Evolutionary conservation across 1,140 invertebrate species (phyloP).

Genomic region (Calycopis cecrops): DNA sequence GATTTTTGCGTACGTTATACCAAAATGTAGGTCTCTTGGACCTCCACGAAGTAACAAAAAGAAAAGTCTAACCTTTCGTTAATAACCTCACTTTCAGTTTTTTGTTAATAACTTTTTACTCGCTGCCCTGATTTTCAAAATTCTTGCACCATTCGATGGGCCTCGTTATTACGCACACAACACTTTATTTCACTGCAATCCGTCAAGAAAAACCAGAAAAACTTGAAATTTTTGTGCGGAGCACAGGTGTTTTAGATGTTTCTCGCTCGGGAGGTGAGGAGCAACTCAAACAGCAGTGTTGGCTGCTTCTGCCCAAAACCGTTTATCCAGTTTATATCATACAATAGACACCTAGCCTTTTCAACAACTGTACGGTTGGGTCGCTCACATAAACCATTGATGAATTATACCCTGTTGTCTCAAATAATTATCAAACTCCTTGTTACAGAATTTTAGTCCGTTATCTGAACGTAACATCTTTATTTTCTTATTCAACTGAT

Average conservation of each 20-base stretch:
- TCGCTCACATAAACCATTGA: slow-evolving; percentile 30
- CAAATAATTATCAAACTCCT: slow-evolving; percentile 14
- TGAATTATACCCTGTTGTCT: slow-evolving; percentile 21
- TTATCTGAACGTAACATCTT: slow-evolving; percentile 17
- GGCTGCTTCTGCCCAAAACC: slow-evolving; percentile 61
- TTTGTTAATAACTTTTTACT: no score
- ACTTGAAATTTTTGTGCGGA: no score
- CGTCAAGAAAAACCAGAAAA: no score
- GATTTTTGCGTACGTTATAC: no score
- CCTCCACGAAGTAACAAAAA: no score
- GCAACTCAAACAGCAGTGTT: slow-evolving; percentile 45
- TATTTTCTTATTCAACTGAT: slow-evolving; percentile 31
- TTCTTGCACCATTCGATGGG: slow-evolving; percentile 1
- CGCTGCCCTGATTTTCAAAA: slow-evolving; percentile 15
- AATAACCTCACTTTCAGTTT: no score
- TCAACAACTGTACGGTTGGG: slow-evolving; percentile 52
- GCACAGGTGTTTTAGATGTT: no score
- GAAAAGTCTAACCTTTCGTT: no score
- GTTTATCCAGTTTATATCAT: slow-evolving; percentile 42
- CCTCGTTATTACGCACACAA: slow-evolving; percentile 18
- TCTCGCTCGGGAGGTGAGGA: slow-evolving; percentile 19
- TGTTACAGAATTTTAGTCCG: slow-evolving; percentile 13
- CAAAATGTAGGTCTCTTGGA: no score
- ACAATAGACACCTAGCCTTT: no score
- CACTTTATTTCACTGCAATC: slow-evolving; percentile 19